Evolutionary conservation across 2,113 vertebrate species (phyloP).

Genomic region (Alligator sinensis): DNA sequence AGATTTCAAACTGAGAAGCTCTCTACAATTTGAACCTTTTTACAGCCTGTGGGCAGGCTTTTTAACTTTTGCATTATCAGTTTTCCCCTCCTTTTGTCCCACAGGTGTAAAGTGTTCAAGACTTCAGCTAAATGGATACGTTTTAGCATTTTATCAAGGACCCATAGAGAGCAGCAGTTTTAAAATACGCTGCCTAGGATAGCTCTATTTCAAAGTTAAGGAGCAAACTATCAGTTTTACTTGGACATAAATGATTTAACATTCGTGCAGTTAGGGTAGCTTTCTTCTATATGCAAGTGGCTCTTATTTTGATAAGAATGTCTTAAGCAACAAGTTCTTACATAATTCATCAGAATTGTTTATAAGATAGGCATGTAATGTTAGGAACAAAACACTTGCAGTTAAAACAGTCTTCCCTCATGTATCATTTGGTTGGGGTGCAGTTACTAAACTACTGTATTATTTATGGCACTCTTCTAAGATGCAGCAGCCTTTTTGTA

Average conservation of each 20-base stretch:
- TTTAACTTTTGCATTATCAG: slow-evolving; percentile 9
- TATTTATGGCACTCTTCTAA: not conserved
- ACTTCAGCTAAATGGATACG: not conserved
- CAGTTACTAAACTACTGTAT: not conserved
- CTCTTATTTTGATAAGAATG: slow-evolving; percentile 39
- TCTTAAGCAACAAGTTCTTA: not conserved
- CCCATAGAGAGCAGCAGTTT: not conserved
- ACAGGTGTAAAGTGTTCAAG: not conserved
- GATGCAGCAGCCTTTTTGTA: not conserved
- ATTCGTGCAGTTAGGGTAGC: not conserved
- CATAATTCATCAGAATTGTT: not conserved
- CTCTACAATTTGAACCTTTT: slow-evolving; percentile 16
- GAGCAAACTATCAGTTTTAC: slow-evolving; percentile 13
- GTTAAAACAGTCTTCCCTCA: not conserved
- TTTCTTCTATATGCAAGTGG: not conserved
- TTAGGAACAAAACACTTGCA: not conserved
- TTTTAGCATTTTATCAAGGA: not conserved
- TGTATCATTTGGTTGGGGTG: slow-evolving; percentile 26
- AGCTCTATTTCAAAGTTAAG: not conserved
- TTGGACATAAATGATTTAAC: not conserved
- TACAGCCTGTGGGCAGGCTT: slow-evolving; percentile 8
- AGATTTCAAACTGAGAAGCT: slow-evolving; percentile 3
- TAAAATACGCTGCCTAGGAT: not conserved
- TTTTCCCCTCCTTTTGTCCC: slow-evolving; percentile 11
- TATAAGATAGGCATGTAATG: not conserved